Percentiles rank a stretch among this genome's conserved stretches.
These are phyloP conservation scores for Acomys russatus DNA, from an alignment of 2,797 vertebrate species.

Conservation along the genomic window DNA sequence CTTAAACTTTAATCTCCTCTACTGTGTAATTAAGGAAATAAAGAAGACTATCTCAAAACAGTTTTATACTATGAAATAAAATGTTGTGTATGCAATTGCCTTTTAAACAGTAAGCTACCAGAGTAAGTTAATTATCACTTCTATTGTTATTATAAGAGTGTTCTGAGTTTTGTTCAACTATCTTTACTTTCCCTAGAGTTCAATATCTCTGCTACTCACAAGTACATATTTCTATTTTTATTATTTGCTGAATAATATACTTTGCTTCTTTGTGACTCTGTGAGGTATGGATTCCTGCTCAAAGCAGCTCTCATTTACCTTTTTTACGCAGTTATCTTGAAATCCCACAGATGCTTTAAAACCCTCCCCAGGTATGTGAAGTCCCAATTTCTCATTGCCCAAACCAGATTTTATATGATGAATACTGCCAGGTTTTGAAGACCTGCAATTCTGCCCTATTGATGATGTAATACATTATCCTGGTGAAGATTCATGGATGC, in stretches of 20 bases:
- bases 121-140: constrained; percentile 69
- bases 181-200: constrained; percentile 27
- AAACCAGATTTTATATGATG: neutral
- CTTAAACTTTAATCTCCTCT: constrained; percentile 71
- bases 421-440: neutral
- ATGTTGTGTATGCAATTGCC: constrained; percentile 52
- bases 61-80: constrained; percentile 44
- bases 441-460: neutral
- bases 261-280: neutral
- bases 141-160: constrained; percentile 32
- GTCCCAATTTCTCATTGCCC: neutral
- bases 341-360: neutral
- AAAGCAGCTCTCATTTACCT: neutral
- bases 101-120: constrained; percentile 58
- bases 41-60: constrained; percentile 47
- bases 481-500: neutral
- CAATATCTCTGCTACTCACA: neutral
- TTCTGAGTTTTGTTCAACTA: neutral
- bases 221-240: constrained; percentile 61
- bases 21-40: constrained; percentile 77
- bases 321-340: neutral
- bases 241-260: constrained; percentile 13
- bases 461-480: neutral
- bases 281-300: neutral
- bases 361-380: neutral